Evolutionary conservation across 2,113 vertebrate species (phyloP), one percentile per base, ranked within the genome.

Genomic region (Psophia crepitans): DNA sequence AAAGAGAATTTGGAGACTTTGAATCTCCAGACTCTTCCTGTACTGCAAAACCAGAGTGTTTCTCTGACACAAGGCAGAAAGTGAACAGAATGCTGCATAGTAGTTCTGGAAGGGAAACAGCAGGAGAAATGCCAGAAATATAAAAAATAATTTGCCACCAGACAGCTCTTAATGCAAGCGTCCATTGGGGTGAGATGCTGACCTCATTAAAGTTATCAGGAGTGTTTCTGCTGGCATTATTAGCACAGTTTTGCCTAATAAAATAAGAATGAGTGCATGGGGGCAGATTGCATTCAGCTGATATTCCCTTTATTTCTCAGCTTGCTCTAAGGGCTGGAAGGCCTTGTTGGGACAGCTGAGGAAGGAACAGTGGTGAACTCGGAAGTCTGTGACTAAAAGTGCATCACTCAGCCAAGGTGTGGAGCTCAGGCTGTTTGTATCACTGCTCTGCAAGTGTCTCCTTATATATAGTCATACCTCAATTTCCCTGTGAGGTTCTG

Each of bases 271-370:
- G 37, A 57, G 20, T 39, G 24, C 15, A 8, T 21, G 46, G 17
- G n/a, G 5, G 10, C 26, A 14, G 10, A 24, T 19, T 69, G 37
- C 30, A n/a, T 35, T 84, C 33, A 33, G 1, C 24, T 53, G 54
- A 17, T 22, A 10, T 4, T 64, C 20, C n/a, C 26, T 80, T 58
- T 58, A 14, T 53, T 80, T 64, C 39, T 81, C 76, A 35, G 26
- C 7, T 28, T 70, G 44, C 37, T 48, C 22, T 33, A 37, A 37
- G 56, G 43, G 16, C 26, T 49, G 24, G 35, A 30, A 41, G 30
- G 35, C 15, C 24, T 66, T 3, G 0, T 4, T 46, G 6, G 18
- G 33, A 75, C 37, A 75, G 35, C 43, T 0, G 1, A 61, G 32
- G 32, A 22, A 53, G 54, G 41, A 46, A 11, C 54, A 48, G 28